These are phyloP conservation scores for Spilosoma lubricipeda DNA, from an alignment of 2,888 invertebrate species.

Conservation along the genomic window DNA sequence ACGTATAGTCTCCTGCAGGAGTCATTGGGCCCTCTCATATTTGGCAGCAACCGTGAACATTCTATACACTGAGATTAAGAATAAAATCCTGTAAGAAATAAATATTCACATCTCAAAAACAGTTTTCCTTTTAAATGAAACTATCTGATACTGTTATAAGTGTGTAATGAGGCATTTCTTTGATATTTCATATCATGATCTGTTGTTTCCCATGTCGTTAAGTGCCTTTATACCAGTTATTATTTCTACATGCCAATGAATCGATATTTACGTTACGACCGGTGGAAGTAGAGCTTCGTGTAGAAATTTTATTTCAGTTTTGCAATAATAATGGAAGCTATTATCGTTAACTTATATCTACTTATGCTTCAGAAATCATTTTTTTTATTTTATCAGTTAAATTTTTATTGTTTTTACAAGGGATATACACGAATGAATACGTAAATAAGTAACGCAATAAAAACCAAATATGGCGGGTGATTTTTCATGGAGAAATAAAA, in stretches of 20 bases:
- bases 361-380: slow-evolving; percentile 18
- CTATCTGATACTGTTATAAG: not conserved
- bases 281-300: slow-evolving; percentile 4
- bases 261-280: slow-evolving; percentile 18
- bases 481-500: slow-evolving; percentile 26
- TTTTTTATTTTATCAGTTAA: slow-evolving; percentile 32
- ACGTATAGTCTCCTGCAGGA: too few relatives aligned
- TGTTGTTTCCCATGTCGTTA: not conserved
- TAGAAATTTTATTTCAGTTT: slow-evolving; percentile 18
- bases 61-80: not conserved
- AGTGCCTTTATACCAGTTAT: slow-evolving; percentile 1
- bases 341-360: slow-evolving; percentile 22
- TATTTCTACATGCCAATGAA: slow-evolving; percentile 21
- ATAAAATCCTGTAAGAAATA: not conserved
- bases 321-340: slow-evolving; percentile 17
- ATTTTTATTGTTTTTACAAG: slow-evolving; percentile 31
- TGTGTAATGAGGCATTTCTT: not conserved
- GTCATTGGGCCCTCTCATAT: too few relatives aligned
- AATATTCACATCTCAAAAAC: not conserved
- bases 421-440: slow-evolving; percentile 36
- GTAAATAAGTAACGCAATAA: too few relatives aligned
- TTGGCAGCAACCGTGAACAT: too few relatives aligned
- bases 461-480: slow-evolving; percentile 22
- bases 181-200: not conserved
- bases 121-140: not conserved